A percentile compares a stretch with the other conserved stretches of the same genome.
phyloP scores from a whole-genome alignment of 1,140 invertebrate species.

The Sycophila sp. region DNA sequence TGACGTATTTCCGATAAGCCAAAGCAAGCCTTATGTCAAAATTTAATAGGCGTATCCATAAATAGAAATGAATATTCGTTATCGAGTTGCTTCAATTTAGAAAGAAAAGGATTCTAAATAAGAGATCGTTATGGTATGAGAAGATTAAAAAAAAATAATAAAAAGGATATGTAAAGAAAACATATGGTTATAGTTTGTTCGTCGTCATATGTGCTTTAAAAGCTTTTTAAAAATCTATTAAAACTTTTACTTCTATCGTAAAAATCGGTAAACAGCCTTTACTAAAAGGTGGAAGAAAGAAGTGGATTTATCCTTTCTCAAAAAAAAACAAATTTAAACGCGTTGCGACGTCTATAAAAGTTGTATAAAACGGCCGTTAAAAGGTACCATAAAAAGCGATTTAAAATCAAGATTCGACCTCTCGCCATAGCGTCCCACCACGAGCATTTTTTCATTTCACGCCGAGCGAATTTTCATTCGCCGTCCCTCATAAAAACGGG shows the following conservation, averaged over 20 bases:
- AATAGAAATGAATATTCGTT: too few species aligned
- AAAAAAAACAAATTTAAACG: background rate
- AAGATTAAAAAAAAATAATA: too few species aligned
- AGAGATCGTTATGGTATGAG: too few species aligned
- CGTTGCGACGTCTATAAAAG: background rate
- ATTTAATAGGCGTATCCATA: background rate
- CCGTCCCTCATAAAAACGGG: constrained; percentile 21
- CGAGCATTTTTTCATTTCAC: constrained; percentile 37
- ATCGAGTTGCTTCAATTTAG: too few species aligned
- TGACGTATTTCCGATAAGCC: constrained; percentile 21
- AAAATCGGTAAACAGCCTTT: background rate
- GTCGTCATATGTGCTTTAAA: too few species aligned
- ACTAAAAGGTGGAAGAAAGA: too few species aligned
- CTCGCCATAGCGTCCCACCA: background rate
- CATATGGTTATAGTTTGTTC: too few species aligned
- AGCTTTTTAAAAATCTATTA: background rate
- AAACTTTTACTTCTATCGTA: background rate
- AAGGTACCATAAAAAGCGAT: constrained; percentile 27
- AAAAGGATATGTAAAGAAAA: too few species aligned
- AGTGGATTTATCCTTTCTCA: too few species aligned
- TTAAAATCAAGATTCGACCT: constrained; percentile 19
- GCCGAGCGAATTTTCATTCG: constrained; percentile 23
- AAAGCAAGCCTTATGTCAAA: constrained; percentile 5
- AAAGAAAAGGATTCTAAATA: too few species aligned
- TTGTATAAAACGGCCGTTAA: constrained; percentile 27